phyloP scores from a whole-genome alignment of 1,140 invertebrate genomes.

The Ceratoteleas bidentatus region DNA sequence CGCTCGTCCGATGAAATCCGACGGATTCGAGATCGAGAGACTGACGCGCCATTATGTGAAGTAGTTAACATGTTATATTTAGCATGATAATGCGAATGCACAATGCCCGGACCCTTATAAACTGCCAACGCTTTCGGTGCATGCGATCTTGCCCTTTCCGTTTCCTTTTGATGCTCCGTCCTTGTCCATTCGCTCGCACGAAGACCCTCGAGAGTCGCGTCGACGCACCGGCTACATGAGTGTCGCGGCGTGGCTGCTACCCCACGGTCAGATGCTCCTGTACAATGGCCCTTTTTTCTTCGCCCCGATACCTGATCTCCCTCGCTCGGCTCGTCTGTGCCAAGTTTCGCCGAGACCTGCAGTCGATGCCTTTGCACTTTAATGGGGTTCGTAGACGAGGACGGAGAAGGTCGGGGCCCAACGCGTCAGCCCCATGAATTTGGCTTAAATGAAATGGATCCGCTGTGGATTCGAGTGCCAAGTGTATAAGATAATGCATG shows the following conservation, averaged over 20 bases:
- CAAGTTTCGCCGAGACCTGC: constrained; percentile 32
- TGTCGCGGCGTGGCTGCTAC: constrained; percentile 69
- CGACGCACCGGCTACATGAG: constrained; percentile 62
- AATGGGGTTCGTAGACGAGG: constrained; percentile 28
- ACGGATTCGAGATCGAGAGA: constrained; percentile 61
- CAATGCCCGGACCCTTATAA: constrained; percentile 80
- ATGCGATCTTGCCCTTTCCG: constrained; percentile 68
- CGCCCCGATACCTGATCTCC: constrained; percentile 78
- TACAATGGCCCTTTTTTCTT: constrained; percentile 76
- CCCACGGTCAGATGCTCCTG: constrained; percentile 79
- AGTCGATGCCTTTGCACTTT: constrained; percentile 57
- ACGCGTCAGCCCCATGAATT: constrained; percentile 79
- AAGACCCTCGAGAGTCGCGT: constrained; percentile 38
- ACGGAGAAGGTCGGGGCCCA: constrained; percentile 25
- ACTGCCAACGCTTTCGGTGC: constrained; percentile 79
- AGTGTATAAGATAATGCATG: constrained; percentile 71
- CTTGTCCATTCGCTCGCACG: constrained; percentile 30
- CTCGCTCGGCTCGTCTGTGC: constrained; percentile 62
- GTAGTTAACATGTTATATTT: constrained; percentile 83
- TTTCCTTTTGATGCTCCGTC: constrained; percentile 57
- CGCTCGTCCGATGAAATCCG: constrained; percentile 53
- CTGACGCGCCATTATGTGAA: constrained; percentile 76
- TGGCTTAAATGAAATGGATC: constrained; percentile 82
- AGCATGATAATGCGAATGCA: constrained; percentile 81
- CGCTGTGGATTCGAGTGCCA: constrained; percentile 62